Conservation (phyloP, 2,888 invertebrate species). For the Euproctis similis region DNA sequence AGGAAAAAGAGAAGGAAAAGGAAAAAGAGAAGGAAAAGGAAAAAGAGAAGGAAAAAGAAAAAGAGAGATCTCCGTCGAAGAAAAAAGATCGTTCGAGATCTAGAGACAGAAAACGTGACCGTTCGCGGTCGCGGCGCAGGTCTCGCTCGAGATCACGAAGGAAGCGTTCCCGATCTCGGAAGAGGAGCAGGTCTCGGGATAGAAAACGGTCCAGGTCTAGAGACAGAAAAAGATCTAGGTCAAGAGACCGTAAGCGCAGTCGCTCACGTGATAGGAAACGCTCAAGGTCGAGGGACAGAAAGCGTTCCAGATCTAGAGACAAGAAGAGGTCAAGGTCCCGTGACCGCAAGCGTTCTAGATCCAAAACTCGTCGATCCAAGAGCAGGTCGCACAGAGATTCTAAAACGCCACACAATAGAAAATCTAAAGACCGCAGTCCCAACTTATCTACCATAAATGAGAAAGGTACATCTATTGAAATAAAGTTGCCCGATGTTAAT, state of each 20-base stretch:
- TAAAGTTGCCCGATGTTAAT: conserved; percentile 42
- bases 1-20: conserved; percentile 39
- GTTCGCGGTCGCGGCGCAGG: conserved; percentile 77
- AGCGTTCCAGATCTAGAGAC: conserved; percentile 65
- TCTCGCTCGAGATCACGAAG: conserved; percentile 74
- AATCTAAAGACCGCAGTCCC: conserved; percentile 57
- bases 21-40: conserved; percentile 42
- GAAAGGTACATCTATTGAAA: conserved; percentile 35
- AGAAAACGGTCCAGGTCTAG: conserved; percentile 61
- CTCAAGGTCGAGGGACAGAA: conserved; percentile 63
- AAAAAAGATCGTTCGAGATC: conserved; percentile 67
- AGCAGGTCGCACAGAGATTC: conserved; percentile 56
- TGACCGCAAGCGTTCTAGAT: conserved; percentile 62
- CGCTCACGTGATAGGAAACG: conserved; percentile 69
- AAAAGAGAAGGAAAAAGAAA: conserved; percentile 20
- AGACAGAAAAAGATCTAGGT: conserved; percentile 76
- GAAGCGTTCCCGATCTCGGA: conserved; percentile 67
- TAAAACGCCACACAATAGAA: conserved; percentile 54
- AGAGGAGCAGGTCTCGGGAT: conserved; percentile 52
- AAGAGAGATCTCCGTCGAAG: conserved; percentile 44
- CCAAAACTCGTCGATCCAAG: conserved; percentile 60
- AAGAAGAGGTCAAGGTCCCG: conserved; percentile 60
- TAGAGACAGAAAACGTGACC: conserved; percentile 58
- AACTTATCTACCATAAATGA: conserved; percentile 44
- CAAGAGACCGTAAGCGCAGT: conserved; percentile 75